Evolutionary conservation across 23 tunicate genomes (phyloP).

Genomic region (Halocynthia aurantium): DNA sequence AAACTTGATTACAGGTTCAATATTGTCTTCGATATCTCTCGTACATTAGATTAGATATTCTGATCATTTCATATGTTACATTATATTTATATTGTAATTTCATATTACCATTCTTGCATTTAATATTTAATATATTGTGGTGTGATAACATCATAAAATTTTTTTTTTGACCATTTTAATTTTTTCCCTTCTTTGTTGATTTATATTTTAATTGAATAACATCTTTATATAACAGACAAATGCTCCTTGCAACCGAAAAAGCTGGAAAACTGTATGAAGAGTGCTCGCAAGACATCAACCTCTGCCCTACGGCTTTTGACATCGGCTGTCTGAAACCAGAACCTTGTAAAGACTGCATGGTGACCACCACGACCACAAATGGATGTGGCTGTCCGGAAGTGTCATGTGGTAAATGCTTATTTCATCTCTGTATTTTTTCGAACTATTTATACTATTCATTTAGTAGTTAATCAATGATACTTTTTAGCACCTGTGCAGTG

Average conservation of each 20-base stretch:
- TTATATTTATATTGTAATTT: no score
- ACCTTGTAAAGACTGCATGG: slow-evolving; percentile 37
- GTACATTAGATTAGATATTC: no score
- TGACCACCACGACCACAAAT: slow-evolving; percentile 15
- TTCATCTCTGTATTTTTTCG: background rate
- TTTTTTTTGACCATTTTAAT: no score
- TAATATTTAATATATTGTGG: no score
- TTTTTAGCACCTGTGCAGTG: slow-evolving; percentile 20
- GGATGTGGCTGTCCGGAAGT: slow-evolving; percentile 34
- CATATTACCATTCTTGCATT: no score
- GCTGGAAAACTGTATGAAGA: slow-evolving; percentile 33
- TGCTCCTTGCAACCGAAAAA: slow-evolving; percentile 23
- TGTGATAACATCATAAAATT: no score
- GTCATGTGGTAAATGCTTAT: slow-evolving; percentile 20
- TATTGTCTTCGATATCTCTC: no score
- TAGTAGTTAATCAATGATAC: background rate
- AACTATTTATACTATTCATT: background rate
- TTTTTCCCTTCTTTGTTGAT: no score
- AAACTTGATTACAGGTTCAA: slow-evolving; percentile 36
- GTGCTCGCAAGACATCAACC: slow-evolving; percentile 35
- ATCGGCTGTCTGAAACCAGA: slow-evolving; percentile 47
- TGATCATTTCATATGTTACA: no score
- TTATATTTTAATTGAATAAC: no score
- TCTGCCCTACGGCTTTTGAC: slow-evolving; percentile 40
- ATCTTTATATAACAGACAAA: background rate